Percentiles rank a stretch among this genome's conserved stretches.
phyloP scores from a whole-genome alignment of 2,797 vertebrate genomes.

The Lagorchestes hirsutus region DNA sequence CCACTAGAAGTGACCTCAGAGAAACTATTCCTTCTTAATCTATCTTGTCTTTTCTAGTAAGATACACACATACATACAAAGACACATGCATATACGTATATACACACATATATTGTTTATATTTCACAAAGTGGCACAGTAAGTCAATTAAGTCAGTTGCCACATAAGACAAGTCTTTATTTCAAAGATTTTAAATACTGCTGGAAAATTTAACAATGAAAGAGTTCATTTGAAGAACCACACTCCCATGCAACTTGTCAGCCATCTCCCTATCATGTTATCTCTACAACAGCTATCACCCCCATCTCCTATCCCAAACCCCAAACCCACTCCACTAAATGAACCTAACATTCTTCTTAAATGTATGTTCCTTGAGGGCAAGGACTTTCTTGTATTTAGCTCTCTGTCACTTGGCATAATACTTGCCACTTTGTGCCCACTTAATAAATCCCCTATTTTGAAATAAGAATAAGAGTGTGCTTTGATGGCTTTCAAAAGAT shows the following conservation, averaged over 20 bases:
- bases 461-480: background rate
- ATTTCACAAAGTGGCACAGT: background rate
- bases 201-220: background rate
- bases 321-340: background rate
- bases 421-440: background rate
- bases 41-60: background rate
- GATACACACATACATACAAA: no score
- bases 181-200: background rate
- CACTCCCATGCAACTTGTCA: background rate
- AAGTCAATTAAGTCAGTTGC: no score
- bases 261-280: background rate
- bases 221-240: background rate
- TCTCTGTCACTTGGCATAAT: background rate
- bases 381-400: background rate
- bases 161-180: background rate
- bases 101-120: background rate
- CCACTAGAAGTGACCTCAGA: background rate
- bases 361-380: background rate
- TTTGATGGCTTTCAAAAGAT: background rate
- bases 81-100: no score
- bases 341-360: background rate
- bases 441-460: conserved; percentile 2
- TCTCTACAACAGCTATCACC: background rate
- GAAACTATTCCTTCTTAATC: background rate
- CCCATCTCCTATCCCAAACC: background rate